Base-by-base conservation (phyloP, 2,888 invertebrate species). In the Agonopterix alstromeriana region DNA sequence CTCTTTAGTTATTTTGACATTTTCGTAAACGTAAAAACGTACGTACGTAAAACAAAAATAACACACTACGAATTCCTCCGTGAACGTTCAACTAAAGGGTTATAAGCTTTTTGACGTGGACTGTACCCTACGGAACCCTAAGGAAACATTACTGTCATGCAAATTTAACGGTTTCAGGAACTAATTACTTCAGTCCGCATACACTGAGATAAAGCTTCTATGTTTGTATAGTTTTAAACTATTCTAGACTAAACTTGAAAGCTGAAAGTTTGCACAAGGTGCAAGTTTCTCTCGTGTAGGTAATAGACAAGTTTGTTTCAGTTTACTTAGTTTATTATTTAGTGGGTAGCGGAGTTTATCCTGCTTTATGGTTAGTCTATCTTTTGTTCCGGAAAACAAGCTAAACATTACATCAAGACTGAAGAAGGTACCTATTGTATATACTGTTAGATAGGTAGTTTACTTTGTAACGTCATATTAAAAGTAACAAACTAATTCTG, bases 231-330 rank as follows among this genome's bases (percentile, higher is more conserved):
- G 74, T 75, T 78, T 65, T 69, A 60, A 65, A 77, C 78, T 77
- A 74, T 71, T 63, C 71, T 12, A 10, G 40, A 27, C 41, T 71
- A 73, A 70, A 67, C 70, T 56, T 43, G 61, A 69, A 63, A 56
- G 61, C 53, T 49, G 53, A 46, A 53, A 66, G 74, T 77, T 71
- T 69, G 70, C 65, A 64, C 64, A 63, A 76, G 70, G 77, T 76
- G 72, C 73, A 82, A 81, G 75, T 81, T 83, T 73, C 61, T 62
- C 63, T 64, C 60, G 58, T 67, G 67, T 58, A 59, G 56, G 63
- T 72, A 79, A 79, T 73, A 77, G 69, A 67, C 67, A 78, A 83
- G 81, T 82, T 82, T 66, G 73, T 68, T 74, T 60, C 57, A 43
- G 75, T 67, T 70, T 60, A 59, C 53, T 50, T 54, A 63, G 67